A percentile compares a stretch with the other conserved stretches of the same genome.
These are phyloP conservation scores for Solea solea DNA, from an alignment of 2,113 vertebrate species.

Conservation along the genomic window DNA sequence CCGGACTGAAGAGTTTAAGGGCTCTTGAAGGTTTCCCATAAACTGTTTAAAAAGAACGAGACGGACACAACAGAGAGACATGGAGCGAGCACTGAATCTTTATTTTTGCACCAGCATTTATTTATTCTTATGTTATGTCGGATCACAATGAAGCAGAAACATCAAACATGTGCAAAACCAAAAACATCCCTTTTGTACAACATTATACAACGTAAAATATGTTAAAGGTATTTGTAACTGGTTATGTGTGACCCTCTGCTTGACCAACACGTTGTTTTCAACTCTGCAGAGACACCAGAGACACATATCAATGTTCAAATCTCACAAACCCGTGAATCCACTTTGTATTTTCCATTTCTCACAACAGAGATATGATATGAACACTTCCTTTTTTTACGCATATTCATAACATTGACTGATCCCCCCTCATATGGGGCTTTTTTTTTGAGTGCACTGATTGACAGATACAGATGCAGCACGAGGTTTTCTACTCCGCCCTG, in stretches of 20 bases:
- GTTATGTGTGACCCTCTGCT: too few relatives aligned
- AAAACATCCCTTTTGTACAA: too few relatives aligned
- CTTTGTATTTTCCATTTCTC: neutral
- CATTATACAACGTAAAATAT: too few relatives aligned
- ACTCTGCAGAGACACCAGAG: too few relatives aligned
- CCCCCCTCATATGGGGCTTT: neutral
- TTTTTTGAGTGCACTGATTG: constrained; percentile 17
- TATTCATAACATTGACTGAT: constrained; percentile 11
- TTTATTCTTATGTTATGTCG: neutral
- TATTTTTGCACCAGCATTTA: neutral
- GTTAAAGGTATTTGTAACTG: too few relatives aligned
- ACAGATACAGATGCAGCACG: constrained; percentile 38
- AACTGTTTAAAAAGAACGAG: constrained; percentile 33
- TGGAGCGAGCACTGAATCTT: neutral
- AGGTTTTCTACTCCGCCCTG: neutral
- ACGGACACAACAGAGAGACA: neutral
- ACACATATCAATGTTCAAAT: too few relatives aligned
- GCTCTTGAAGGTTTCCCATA: constrained; percentile 35
- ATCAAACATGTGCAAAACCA: too few relatives aligned
- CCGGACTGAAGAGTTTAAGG: constrained; percentile 14
- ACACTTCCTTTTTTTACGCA: constrained; percentile 7
- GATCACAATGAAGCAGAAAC: too few relatives aligned
- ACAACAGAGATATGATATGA: neutral
- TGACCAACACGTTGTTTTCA: too few relatives aligned
- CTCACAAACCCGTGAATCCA: too few relatives aligned